Evolutionary conservation across 1,140 invertebrate species (phyloP).

Genomic region (Carposina sasakii): DNA sequence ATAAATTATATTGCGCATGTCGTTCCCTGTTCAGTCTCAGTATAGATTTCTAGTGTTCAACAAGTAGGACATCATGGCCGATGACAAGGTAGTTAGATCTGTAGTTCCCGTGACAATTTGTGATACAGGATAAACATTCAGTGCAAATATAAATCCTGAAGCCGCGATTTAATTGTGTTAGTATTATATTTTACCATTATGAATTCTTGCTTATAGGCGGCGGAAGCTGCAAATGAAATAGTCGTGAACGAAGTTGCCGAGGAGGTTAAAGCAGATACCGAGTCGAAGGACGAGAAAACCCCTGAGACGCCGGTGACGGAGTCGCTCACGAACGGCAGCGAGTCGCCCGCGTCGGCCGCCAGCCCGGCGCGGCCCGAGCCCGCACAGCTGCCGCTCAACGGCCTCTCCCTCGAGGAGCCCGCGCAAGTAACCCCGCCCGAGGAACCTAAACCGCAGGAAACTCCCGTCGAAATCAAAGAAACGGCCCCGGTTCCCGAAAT

Average conservation of each 20-base stretch:
- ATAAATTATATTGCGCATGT: constrained; percentile 39
- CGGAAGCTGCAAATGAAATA: constrained; percentile 44
- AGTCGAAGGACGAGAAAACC: constrained; percentile 60
- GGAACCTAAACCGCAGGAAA: constrained; percentile 51
- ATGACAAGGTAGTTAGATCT: constrained; percentile 32
- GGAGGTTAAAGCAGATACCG: constrained; percentile 43
- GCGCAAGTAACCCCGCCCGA: constrained; percentile 37
- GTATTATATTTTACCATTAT: constrained; percentile 2
- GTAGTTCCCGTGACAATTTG: neutral
- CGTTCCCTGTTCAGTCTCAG: constrained; percentile 39
- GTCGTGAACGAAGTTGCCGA: constrained; percentile 41
- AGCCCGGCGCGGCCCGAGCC: constrained; percentile 35
- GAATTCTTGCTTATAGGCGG: constrained; percentile 40
- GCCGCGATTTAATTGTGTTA: neutral
- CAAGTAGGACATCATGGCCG: constrained; percentile 31
- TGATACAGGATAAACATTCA: too few species aligned
- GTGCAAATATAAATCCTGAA: too few species aligned
- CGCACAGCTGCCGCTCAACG: constrained; percentile 54
- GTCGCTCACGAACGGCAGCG: constrained; percentile 67
- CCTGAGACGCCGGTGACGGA: constrained; percentile 69
- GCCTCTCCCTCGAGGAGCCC: constrained; percentile 58
- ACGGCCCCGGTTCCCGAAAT: constrained; percentile 53
- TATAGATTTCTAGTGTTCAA: constrained; percentile 19
- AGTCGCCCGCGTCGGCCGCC: constrained; percentile 58
- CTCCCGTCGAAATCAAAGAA: constrained; percentile 42